Conservation (phyloP, 2,797 vertebrate genomes). For the Chaetodon trifasciatus region DNA sequence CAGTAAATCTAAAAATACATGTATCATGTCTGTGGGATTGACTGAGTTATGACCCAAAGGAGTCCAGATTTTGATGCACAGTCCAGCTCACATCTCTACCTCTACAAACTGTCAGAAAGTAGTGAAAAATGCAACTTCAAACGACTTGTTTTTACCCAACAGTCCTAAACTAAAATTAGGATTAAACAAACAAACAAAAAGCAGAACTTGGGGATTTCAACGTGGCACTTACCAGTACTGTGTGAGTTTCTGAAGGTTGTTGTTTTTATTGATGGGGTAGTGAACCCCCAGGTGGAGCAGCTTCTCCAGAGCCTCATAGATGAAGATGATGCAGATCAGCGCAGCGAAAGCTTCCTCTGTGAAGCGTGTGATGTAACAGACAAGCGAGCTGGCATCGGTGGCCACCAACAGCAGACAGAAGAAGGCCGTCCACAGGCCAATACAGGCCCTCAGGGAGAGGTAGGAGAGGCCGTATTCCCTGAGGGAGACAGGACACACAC, state of each 20-base stretch:
- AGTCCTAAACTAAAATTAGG: background rate
- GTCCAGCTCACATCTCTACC: no score
- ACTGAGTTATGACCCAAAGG: no score
- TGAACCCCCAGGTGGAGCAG: conserved; percentile 95
- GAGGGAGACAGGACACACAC: conserved; percentile 27
- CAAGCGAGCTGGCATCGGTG: conserved; percentile 97
- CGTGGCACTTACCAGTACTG: conserved; percentile 94
- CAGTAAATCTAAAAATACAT: no score
- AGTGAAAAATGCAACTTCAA: no score
- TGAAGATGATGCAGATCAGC: conserved; percentile 99
- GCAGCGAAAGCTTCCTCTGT: conserved; percentile 98
- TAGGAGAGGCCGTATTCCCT: conserved; percentile 97
- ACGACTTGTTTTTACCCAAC: no score
- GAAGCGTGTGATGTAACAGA: conserved; percentile 99
- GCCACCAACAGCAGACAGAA: conserved; percentile 96
- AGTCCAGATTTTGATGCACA: no score
- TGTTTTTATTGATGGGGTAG: conserved; percentile 98
- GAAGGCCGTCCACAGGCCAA: conserved; percentile 98
- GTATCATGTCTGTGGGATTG: no score
- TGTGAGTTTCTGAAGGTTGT: conserved; percentile 94
- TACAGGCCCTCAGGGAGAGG: conserved; percentile 95
- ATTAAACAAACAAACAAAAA: background rate
- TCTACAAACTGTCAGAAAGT: no score
- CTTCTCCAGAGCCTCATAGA: conserved; percentile 99
- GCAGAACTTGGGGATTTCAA: background rate